Evolutionary conservation across 2,888 invertebrate genomes (phyloP).

Genomic region (Cantharis rufa): DNA sequence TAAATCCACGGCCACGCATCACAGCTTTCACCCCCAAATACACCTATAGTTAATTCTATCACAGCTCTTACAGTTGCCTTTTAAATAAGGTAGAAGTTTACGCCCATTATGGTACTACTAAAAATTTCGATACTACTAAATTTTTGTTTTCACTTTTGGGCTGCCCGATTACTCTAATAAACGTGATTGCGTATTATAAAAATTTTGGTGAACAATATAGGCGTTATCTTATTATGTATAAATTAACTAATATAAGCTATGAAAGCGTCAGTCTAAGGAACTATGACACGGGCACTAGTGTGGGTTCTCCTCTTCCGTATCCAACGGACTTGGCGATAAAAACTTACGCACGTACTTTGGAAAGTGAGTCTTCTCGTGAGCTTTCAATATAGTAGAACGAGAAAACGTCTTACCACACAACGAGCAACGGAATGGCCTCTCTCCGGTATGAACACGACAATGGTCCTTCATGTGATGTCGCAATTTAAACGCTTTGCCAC

Average conservation of each 20-base stretch:
- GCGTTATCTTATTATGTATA: conserved; percentile 30
- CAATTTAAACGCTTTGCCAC: conserved; percentile 90
- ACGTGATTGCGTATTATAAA: conserved; percentile 33
- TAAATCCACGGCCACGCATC: conserved; percentile 30
- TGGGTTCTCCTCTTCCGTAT: conserved; percentile 78
- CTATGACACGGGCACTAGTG: conserved; percentile 61
- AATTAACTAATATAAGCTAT: conserved; percentile 31
- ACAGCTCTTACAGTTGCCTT: conserved; percentile 56
- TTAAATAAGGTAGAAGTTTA: conserved; percentile 41
- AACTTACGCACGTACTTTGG: conserved; percentile 90
- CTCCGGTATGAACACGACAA: conserved; percentile 90
- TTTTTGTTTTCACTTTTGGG: conserved; percentile 13
- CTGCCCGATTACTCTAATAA: conserved; percentile 26
- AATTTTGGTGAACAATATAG: conserved; percentile 40
- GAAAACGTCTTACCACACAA: conserved; percentile 91
- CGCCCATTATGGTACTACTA: conserved; percentile 7
- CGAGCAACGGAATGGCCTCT: conserved; percentile 86
- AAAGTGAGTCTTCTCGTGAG: conserved; percentile 91
- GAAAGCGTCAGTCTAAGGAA: conserved; percentile 41
- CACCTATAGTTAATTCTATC: conserved; percentile 52
- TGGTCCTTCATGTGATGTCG: conserved; percentile 95
- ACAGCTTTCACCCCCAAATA: conserved; percentile 40
- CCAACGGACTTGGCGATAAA: conserved; percentile 83
- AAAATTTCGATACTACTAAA: neutral
- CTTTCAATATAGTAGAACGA: conserved; percentile 86